Conservation (phyloP, 1,140 invertebrate genomes). For the Drosophila rhopaloa region DNA sequence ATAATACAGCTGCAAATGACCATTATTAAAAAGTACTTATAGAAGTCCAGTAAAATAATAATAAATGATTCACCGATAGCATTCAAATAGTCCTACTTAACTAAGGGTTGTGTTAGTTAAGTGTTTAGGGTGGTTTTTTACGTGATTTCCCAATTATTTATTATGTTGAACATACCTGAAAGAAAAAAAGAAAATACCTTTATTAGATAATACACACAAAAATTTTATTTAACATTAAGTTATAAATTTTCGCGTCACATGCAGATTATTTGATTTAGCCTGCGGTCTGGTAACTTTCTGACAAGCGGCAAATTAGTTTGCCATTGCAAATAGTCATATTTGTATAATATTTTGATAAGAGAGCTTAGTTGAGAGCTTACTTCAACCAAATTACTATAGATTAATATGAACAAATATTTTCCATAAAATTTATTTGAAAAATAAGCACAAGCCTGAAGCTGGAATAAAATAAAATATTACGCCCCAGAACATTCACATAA, state of each 20-base stretch:
- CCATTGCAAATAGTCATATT: constrained; percentile 9
- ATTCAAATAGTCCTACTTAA: constrained; percentile 25
- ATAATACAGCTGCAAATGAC: constrained; percentile 8
- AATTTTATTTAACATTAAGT: not conserved
- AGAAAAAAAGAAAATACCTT: constrained; percentile 12
- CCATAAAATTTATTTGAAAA: constrained; percentile 17
- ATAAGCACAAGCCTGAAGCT: constrained; percentile 11
- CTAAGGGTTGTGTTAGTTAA: not conserved
- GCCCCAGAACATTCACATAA: constrained; percentile 29
- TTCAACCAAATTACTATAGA: constrained; percentile 14
- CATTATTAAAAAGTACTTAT: constrained; percentile 49
- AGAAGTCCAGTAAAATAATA: constrained; percentile 1
- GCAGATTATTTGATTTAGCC: not conserved
- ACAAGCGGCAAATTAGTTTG: constrained; percentile 8
- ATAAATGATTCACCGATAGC: constrained; percentile 22
- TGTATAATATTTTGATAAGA: constrained; percentile 15
- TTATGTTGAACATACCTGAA: constrained; percentile 57
- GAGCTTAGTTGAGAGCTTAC: constrained; percentile 1
- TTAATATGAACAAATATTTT: constrained; percentile 15
- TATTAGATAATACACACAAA: not conserved
- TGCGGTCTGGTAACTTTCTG: not conserved
- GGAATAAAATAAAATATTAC: constrained; percentile 19
- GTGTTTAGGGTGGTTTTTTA: not conserved
- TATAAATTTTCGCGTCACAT: not conserved
- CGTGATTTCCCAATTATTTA: constrained; percentile 22